These are phyloP conservation scores for Flexamia atlantica DNA, from an alignment of 2,888 invertebrate species.

Conservation along the genomic window DNA sequence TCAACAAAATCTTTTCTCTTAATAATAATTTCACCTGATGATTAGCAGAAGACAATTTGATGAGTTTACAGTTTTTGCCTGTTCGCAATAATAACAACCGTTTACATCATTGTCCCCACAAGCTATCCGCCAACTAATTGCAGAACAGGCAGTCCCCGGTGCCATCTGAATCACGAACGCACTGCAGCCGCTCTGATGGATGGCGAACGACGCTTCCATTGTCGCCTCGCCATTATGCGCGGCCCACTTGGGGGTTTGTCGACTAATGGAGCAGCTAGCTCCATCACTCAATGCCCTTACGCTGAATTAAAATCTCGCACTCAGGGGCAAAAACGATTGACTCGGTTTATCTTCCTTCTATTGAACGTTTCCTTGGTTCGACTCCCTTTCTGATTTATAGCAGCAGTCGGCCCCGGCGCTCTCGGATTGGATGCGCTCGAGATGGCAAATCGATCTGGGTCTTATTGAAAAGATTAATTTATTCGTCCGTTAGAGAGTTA, in stretches of 20 bases:
- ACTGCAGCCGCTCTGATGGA: conserved; percentile 11
- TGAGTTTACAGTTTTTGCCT: no score
- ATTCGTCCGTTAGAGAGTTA: no score
- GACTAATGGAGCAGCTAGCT: conserved; percentile 41
- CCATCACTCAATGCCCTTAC: conserved; percentile 53
- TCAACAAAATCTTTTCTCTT: no score
- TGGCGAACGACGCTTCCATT: conserved; percentile 31
- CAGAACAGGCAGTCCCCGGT: not conserved
- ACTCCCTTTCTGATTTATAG: conserved; percentile 25
- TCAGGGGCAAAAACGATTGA: conserved; percentile 54
- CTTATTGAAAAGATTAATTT: conserved; percentile 12
- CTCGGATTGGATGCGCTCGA: not conserved
- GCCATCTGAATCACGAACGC: conserved; percentile 15
- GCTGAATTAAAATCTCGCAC: conserved; percentile 58
- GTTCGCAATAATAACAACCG: no score
- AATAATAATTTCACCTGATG: no score
- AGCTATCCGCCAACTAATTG: not conserved
- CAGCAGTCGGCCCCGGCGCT: not conserved
- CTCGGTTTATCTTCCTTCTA: conserved; percentile 27
- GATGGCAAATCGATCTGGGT: not conserved
- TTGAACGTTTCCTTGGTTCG: conserved; percentile 21
- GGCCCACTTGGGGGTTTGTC: conserved; percentile 49
- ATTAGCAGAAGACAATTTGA: no score
- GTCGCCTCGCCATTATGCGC: conserved; percentile 46
- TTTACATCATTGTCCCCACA: not conserved